These are phyloP conservation scores for Mystacides longicornis DNA, from an alignment of 2,888 invertebrate species.

Conservation along the genomic window DNA sequence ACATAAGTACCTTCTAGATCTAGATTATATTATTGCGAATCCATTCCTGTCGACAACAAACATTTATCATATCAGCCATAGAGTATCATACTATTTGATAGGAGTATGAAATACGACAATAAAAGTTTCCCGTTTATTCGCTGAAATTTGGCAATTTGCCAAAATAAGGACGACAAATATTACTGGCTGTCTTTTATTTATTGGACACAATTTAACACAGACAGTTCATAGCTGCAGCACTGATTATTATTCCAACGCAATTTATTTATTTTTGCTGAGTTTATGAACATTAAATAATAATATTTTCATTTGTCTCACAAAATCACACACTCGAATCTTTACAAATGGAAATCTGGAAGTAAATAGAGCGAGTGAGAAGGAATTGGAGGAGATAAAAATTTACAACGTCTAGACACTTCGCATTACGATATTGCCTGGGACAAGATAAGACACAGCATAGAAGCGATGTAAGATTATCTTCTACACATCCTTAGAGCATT, in stretches of 20 bases:
- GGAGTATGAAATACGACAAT: not conserved
- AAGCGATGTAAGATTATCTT: too few relatives aligned
- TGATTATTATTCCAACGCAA: not conserved
- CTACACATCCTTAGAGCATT: too few relatives aligned
- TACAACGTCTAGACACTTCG: not conserved
- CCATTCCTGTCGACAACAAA: too few relatives aligned
- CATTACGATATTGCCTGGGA: too few relatives aligned
- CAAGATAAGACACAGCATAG: too few relatives aligned
- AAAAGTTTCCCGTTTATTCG: not conserved
- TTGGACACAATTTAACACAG: not conserved
- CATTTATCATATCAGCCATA: too few relatives aligned
- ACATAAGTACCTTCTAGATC: too few relatives aligned
- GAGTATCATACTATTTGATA: too few relatives aligned
- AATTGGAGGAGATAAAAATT: not conserved
- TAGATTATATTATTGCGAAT: too few relatives aligned
- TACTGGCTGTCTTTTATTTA: not conserved
- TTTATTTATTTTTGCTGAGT: not conserved
- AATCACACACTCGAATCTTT: not conserved
- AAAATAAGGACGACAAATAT: constrained; percentile 1
- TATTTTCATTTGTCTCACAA: not conserved
- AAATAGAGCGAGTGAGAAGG: not conserved
- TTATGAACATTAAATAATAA: not conserved
- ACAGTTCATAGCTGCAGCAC: not conserved
- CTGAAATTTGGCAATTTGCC: not conserved
- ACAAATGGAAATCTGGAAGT: not conserved